Conservation (phyloP, 2,797 vertebrate genomes). For the Rhinatrema bivittatum region DNA sequence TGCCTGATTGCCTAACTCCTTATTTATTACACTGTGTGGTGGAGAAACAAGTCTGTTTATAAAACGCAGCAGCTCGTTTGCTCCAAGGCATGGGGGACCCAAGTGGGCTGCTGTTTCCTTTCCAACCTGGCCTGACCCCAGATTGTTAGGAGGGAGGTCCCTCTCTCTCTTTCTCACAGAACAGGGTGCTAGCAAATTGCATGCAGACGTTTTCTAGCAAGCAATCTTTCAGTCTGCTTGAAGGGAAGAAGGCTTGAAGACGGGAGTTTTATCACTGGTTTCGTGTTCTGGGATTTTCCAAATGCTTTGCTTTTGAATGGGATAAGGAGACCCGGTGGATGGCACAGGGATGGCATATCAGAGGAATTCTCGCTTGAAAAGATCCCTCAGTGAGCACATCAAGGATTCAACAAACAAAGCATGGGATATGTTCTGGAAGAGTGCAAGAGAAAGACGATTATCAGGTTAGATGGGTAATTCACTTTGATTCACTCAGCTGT, state of each 20-base stretch:
- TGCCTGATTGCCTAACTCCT: conserved; percentile 4
- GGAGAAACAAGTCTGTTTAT: conserved; percentile 36
- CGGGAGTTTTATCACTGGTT: neutral
- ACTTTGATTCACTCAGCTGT: too few species aligned
- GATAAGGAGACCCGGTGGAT: conserved; percentile 5
- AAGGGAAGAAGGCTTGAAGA: neutral
- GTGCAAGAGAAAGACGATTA: conserved; percentile 58
- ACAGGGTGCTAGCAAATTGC: conserved; percentile 37
- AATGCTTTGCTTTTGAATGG: neutral
- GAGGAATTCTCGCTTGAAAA: conserved; percentile 44
- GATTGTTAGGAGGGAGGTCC: conserved; percentile 27
- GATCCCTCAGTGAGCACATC: conserved; percentile 71
- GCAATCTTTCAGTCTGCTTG: neutral
- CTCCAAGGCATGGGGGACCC: conserved; percentile 16
- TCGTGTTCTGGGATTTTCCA: neutral
- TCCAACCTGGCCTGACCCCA: conserved; percentile 45
- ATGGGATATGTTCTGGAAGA: conserved; percentile 74
- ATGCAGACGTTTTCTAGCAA: conserved; percentile 47
- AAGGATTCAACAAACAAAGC: conserved; percentile 62
- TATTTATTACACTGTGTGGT: conserved; percentile 20
- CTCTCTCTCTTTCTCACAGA: conserved; percentile 15
- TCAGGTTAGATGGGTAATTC: conserved; percentile 66
- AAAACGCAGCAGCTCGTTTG: conserved; percentile 23
- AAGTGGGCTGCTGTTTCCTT: conserved; percentile 49
- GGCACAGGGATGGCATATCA: conserved; percentile 41